These are phyloP conservation scores for Mercenaria mercenaria DNA, from an alignment of 1,140 invertebrate species.

Conservation along the genomic window DNA sequence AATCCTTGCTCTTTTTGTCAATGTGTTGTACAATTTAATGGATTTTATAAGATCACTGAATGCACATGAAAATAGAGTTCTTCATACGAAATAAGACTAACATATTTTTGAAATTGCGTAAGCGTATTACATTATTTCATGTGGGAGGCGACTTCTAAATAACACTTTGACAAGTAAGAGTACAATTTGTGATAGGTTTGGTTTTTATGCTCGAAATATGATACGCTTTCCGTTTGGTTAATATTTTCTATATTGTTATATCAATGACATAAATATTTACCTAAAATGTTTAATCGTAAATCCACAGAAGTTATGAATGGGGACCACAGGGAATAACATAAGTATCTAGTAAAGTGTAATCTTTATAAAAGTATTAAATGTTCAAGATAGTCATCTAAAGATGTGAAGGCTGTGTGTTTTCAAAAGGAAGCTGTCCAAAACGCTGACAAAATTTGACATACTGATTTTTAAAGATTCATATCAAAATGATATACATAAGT, in stretches of 20 bases:
- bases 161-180: neutral
- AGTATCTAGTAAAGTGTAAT: neutral
- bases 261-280: slow-evolving; percentile 14
- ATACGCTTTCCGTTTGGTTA: neutral
- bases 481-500: no score
- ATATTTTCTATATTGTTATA: neutral
- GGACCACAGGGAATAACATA: neutral
- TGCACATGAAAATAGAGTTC: no score
- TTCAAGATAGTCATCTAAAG: neutral
- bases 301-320: neutral
- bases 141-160: neutral
- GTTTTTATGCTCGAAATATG: neutral
- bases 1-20: no score
- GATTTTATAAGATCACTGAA: no score
- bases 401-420: neutral
- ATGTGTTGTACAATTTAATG: no score
- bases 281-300: neutral
- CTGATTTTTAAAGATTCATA: neutral
- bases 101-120: no score
- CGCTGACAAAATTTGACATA: neutral
- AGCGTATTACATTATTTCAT: neutral
- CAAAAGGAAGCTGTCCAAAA: neutral
- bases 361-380: neutral
- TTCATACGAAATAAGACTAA: no score
- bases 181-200: neutral